phyloP scores from a whole-genome alignment of 2,888 invertebrate genomes.

The Drosophila melanocephala region DNA sequence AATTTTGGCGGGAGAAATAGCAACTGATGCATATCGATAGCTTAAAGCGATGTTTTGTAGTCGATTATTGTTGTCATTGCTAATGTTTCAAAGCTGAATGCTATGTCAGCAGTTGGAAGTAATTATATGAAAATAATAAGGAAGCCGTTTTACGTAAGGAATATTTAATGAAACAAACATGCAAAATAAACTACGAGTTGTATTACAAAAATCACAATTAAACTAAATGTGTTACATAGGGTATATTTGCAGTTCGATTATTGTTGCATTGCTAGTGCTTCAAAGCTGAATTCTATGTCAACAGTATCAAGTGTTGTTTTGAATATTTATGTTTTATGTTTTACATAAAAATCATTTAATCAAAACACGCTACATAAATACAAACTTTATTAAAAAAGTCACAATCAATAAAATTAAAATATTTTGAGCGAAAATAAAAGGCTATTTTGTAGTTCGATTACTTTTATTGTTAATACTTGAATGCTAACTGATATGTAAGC shows the following conservation, averaged over 20 bases:
- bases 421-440: background rate
- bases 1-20: slow-evolving; percentile 46
- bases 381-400: background rate
- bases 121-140: background rate
- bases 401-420: background rate
- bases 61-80: background rate
- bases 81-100: background rate
- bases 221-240: too few species aligned
- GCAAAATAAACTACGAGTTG: background rate
- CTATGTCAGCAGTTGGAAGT: background rate
- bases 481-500: slow-evolving; percentile 20
- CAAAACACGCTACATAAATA: background rate
- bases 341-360: background rate
- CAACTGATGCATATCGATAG: slow-evolving; percentile 23
- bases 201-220: background rate
- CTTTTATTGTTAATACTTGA: background rate
- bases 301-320: rapidly evolving
- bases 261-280: background rate
- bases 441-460: background rate
- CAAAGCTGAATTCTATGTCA: slow-evolving; percentile 31
- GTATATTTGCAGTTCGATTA: background rate
- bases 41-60: background rate
- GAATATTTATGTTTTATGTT: too few species aligned
- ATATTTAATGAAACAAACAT: background rate
- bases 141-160: background rate